Conservation (phyloP, 2,113 vertebrate genomes). For the Poeciliopsis occidentalis region DNA sequence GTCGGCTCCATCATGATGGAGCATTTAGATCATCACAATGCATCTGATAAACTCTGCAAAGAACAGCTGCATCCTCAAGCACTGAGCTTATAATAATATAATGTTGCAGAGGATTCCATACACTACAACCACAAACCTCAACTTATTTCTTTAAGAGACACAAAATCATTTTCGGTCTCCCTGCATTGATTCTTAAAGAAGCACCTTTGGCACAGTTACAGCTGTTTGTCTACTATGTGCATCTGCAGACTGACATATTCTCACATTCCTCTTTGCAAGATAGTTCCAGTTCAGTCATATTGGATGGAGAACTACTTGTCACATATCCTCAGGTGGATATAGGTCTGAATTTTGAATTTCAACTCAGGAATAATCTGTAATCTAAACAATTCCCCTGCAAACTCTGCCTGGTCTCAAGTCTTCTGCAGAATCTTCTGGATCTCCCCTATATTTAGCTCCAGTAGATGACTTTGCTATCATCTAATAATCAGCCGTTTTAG, state of each 20-base stretch:
- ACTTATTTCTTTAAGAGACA: background rate
- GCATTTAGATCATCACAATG: background rate
- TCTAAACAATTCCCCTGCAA: background rate
- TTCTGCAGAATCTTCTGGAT: background rate
- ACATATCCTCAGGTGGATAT: background rate
- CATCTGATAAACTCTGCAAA: background rate
- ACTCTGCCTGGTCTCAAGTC: background rate
- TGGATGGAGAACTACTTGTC: background rate
- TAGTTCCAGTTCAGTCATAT: background rate
- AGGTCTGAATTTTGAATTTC: background rate
- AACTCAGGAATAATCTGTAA: background rate
- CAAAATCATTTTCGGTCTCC: background rate
- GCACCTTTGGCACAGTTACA: too few species aligned
- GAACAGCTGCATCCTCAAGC: conserved; percentile 8
- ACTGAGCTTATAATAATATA: too few species aligned
- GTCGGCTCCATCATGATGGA: too few species aligned
- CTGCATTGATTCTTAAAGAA: too few species aligned
- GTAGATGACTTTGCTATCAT: background rate
- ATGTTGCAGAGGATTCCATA: background rate
- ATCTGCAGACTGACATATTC: too few species aligned
- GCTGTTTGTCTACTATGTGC: too few species aligned
- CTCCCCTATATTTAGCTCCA: background rate
- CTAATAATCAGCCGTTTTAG: too few species aligned
- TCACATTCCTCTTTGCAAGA: background rate
- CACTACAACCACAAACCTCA: background rate